Percentiles rank a stretch among this genome's conserved stretches.
Evolutionary conservation across 1,140 invertebrate genomes (phyloP).

Genomic region (Proctacanthus coquilletti): DNA sequence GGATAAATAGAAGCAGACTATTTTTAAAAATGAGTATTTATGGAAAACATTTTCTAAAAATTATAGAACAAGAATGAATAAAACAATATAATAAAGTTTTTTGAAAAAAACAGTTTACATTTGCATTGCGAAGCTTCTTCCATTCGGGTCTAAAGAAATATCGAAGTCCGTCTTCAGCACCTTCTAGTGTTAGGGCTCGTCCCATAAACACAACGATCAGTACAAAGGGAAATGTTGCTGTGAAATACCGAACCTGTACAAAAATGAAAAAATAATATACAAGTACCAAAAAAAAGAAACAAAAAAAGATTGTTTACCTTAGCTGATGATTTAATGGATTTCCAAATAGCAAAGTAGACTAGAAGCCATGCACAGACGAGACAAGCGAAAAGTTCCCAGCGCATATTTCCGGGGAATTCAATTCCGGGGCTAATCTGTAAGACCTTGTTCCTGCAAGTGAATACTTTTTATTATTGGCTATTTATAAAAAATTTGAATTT

Average conservation of each 20-base stretch:
- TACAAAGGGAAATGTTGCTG: conserved; percentile 69
- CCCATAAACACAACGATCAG: conserved; percentile 66
- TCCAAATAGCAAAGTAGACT: conserved; percentile 87
- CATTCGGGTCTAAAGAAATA: conserved; percentile 82
- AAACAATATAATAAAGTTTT: background rate
- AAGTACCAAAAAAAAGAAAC: background rate
- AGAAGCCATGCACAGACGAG: conserved; percentile 76
- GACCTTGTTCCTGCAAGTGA: conserved; percentile 52
- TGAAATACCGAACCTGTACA: conserved; percentile 61
- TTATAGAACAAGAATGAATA: too few relatives aligned
- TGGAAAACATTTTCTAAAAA: background rate
- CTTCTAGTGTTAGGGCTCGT: conserved; percentile 64
- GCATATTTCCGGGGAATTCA: conserved; percentile 59
- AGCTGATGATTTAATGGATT: conserved; percentile 75
- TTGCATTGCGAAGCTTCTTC: conserved; percentile 64
- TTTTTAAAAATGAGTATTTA: conserved; percentile 4
- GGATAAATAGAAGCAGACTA: conserved; percentile 7
- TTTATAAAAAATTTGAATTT: background rate
- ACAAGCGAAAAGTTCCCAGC: conserved; percentile 76
- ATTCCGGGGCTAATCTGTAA: conserved; percentile 68
- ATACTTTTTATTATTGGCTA: background rate
- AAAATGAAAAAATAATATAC: background rate
- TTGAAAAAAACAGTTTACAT: conserved; percentile 33
- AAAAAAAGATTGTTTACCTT: conserved; percentile 27
- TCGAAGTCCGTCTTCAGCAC: conserved; percentile 58